Base-by-base conservation (phyloP, 2,888 invertebrate genomes). In the Epinotia demarniana region DNA sequence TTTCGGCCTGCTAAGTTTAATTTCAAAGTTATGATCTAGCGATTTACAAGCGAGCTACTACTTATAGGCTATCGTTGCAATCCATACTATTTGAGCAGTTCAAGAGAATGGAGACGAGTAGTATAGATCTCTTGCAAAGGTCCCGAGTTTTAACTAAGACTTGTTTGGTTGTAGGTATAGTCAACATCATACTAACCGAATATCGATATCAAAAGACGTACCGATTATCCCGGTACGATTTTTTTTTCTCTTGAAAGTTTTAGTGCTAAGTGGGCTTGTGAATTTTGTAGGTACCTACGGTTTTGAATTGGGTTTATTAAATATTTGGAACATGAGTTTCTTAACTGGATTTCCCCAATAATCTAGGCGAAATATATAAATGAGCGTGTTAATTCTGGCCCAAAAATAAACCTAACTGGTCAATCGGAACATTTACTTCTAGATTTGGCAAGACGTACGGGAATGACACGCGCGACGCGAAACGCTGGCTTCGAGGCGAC, bases 371-470 rank as follows among this genome's bases (percentile, higher is more conserved):
- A 39, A 39, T 8, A 39, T 9, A 39, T 9, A 8, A 9, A 39
- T 39, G 39, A 39, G 39, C 8, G 39, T 8, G 39, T 39, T 39
- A 39, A 39, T 8, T 33, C 39, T 39, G 33, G 1, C 33, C 33
- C 33, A 33, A 33, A 33, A 33, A 3, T 11, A 57, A 3, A 3
- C 57, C 9, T 11, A 18, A 12, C 18, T 18, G 57, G 57, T 19
- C 57, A 57, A 19, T 19, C 12, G 12, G 19, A 18, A 18, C 4
- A 18, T 58, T 16, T 75, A 16, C 67, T 85, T 92, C 27, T 83
- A 96, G 96, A 84, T 96, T 95, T 89, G 97, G 97, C 9, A 96
- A 96, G 86, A 97, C 97, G 0, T 97, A 95, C 86, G 97, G 96
- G 27, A 96, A 95, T 80, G 96, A 96, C 82, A 96, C 97, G 0